These are phyloP conservation scores for Vireo altiloquus DNA, from an alignment of 2,113 vertebrate species.

Conservation along the genomic window DNA sequence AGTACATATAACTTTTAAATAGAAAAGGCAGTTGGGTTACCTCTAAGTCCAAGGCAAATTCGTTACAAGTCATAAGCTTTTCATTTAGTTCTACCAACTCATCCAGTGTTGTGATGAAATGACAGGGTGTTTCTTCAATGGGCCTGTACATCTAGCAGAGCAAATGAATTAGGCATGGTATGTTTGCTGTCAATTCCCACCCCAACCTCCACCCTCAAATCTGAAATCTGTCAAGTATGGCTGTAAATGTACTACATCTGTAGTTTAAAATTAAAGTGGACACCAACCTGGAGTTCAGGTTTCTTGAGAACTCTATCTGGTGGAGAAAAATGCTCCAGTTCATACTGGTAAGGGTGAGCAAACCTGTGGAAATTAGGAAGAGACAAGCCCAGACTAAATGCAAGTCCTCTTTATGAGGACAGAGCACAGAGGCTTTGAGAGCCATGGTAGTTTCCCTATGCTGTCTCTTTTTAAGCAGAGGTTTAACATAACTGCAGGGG, in stretches of 20 bases:
- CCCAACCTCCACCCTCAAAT: neutral
- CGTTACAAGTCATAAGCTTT: conserved; percentile 81
- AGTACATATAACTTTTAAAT: neutral
- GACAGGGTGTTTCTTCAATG: conserved; percentile 79
- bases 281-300: conserved; percentile 83
- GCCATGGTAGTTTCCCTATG: neutral
- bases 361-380: conserved; percentile 75
- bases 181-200: neutral
- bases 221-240: neutral
- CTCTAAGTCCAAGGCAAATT: conserved; percentile 95
- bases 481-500: neutral
- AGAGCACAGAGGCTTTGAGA: neutral
- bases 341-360: conserved; percentile 93
- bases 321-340: conserved; percentile 84
- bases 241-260: neutral
- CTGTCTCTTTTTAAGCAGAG: neutral
- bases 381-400: neutral
- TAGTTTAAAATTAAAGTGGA: neutral
- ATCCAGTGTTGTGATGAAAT: conserved; percentile 83
- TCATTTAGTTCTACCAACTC: conserved; percentile 88
- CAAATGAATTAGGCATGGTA: neutral
- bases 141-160: conserved; percentile 81
- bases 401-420: neutral
- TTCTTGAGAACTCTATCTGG: conserved; percentile 79
- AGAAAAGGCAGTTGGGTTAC: conserved; percentile 61